phyloP scores from a whole-genome alignment of 2,888 invertebrate genomes.

The Mycalesis mineus region DNA sequence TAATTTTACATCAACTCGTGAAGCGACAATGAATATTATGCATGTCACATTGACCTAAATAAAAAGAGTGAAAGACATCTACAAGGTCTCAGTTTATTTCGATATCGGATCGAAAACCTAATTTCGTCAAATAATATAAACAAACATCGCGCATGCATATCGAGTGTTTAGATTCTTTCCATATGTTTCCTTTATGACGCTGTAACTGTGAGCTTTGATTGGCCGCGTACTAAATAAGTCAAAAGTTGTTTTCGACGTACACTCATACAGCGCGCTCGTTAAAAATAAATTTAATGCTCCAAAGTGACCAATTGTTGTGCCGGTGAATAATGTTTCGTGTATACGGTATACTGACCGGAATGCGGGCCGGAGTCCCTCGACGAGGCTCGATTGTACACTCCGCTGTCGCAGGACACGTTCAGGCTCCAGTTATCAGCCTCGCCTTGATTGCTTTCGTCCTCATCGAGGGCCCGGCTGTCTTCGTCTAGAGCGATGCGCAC shows the following conservation, averaged over 20 bases:
- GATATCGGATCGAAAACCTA: constrained; percentile 67
- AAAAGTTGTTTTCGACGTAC: constrained; percentile 47
- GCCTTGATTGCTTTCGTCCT: constrained; percentile 65
- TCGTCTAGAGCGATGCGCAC: constrained; percentile 71
- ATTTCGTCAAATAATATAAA: constrained; percentile 73
- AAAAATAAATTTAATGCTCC: constrained; percentile 59
- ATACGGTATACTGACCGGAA: constrained; percentile 58
- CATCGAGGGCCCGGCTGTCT: constrained; percentile 70
- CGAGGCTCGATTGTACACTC: constrained; percentile 79
- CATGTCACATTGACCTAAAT: constrained; percentile 75
- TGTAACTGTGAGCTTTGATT: constrained; percentile 46
- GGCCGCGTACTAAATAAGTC: constrained; percentile 52
- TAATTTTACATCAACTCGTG: constrained; percentile 38
- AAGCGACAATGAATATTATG: constrained; percentile 58
- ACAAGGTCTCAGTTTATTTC: constrained; percentile 75
- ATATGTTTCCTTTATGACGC: constrained; percentile 56
- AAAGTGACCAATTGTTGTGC: constrained; percentile 37
- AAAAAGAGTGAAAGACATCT: constrained; percentile 60
- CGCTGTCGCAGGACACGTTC: constrained; percentile 78
- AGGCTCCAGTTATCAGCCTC: constrained; percentile 74
- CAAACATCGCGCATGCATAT: constrained; percentile 62
- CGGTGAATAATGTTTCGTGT: constrained; percentile 33
- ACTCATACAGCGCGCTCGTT: constrained; percentile 44
- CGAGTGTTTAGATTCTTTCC: constrained; percentile 50
- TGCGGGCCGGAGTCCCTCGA: constrained; percentile 75